phyloP scores from a whole-genome alignment of 2,797 vertebrate species.

The Ispidina lecontei region DNA sequence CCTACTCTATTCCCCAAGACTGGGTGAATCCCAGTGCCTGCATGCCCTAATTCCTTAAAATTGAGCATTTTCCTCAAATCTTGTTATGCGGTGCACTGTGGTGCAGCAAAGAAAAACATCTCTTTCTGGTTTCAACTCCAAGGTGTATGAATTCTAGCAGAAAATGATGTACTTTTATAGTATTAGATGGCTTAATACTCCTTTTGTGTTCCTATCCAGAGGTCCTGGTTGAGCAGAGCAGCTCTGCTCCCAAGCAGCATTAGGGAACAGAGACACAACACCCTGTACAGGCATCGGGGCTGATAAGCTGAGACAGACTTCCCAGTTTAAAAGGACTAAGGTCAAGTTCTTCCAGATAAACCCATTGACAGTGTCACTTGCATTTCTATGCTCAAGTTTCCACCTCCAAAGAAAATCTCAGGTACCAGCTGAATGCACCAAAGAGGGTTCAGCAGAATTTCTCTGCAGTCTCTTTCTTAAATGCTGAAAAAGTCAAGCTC shows the following conservation, averaged over 20 bases:
- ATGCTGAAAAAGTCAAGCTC: neutral
- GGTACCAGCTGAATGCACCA: neutral
- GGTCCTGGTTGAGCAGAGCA: neutral
- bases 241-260: neutral
- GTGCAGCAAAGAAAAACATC: neutral
- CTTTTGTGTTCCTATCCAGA: neutral
- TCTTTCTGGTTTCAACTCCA: neutral
- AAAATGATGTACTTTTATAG: neutral
- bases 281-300: rapidly evolving
- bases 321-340: neutral
- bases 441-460: neutral
- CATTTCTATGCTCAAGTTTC: neutral
- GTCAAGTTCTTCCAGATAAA: neutral
- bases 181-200: neutral
- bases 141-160: neutral
- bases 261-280: neutral
- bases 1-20: neutral
- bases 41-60: neutral
- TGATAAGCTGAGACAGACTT: neutral
- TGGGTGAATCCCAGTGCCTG: neutral
- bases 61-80: neutral
- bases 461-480: neutral
- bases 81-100: neutral
- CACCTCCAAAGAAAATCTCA: neutral
- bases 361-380: neutral